Base-by-base conservation (phyloP, 1,140 invertebrate species). In the Drosophila repletoides region DNA sequence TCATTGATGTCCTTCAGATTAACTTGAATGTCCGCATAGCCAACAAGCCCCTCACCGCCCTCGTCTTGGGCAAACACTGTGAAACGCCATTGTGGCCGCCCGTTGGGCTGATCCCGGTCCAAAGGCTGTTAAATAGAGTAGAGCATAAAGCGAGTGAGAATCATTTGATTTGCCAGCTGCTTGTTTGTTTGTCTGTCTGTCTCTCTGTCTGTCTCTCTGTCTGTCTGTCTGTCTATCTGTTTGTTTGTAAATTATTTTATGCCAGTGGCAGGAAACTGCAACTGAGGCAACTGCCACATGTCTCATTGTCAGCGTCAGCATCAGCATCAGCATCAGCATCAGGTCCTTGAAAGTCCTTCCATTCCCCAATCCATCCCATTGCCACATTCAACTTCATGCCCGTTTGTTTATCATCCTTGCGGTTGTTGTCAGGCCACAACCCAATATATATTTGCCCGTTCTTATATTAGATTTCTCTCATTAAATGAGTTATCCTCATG, bases 1-100 rank as follows among this genome's bases (percentile, higher is more conserved):
- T 96, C 95, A 88, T 96, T 96, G 72, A 95, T 93, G 81, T 95
- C 95, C 69, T 93, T 92, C 2, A 95, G 91, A 81, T 93, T 93
- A 56, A 95, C 93, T 88, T 94, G 93, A 10, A 95, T 94, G 87
- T 95, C 94, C 22, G 94, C 93, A 84, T 95, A 95, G 48, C 95
- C 94, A n/a, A 94, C 93, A 5, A 94, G 88, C 5, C 93, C 93
- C 77, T 93, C 93, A 41, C 93, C 93, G 22, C 93, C 93, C 90
- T 95, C 94, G 73, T 95, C 94, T 72, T 93, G 93, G 31, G 94
- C 94, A 70, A 94, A 93, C 3, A 95, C 94, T 29, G 94, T 95
- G 88, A 96, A 95, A 61, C 94, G 92, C 94, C 94, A 95, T 66
- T 93, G 92, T 7, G 94, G 93, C 31, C 94, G 90, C 5, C 95